phyloP scores from a whole-genome alignment of 92 coral and sea anemone species.

The Actinernus sp. region DNA sequence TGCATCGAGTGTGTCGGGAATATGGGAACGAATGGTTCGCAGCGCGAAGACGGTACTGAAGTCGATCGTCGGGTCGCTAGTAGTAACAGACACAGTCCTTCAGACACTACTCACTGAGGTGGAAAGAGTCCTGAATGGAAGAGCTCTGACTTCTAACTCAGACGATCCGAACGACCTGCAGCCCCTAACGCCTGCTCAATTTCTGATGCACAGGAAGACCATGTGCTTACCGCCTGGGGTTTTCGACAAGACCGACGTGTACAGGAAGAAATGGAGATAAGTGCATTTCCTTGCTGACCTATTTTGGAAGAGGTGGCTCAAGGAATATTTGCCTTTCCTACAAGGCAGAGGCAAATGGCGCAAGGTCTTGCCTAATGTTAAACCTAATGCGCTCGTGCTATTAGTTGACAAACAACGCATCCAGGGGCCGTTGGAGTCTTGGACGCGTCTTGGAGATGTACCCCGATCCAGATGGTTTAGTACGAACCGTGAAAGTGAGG shows the following conservation, averaged over 20 bases:
- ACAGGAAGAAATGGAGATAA: slow-evolving; percentile 35
- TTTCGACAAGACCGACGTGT: slow-evolving; percentile 18
- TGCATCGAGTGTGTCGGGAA: slow-evolving; percentile 62
- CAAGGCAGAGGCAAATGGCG: slow-evolving; percentile 59
- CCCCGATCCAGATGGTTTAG: slow-evolving; percentile 55
- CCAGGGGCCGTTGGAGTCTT: slow-evolving; percentile 61
- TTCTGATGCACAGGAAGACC: slow-evolving; percentile 34
- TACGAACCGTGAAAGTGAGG: slow-evolving; percentile 54
- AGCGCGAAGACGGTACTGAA: slow-evolving; percentile 44
- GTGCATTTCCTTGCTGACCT: slow-evolving; percentile 49
- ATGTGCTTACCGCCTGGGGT: slow-evolving; percentile 38
- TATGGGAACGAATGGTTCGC: slow-evolving; percentile 55
- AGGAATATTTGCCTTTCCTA: slow-evolving; percentile 55
- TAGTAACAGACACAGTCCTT: slow-evolving; percentile 25
- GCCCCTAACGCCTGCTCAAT: slow-evolving; percentile 41
- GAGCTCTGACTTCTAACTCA: slow-evolving; percentile 53
- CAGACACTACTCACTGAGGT: slow-evolving; percentile 37
- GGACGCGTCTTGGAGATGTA: slow-evolving; percentile 56
- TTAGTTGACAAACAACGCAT: slow-evolving; percentile 39
- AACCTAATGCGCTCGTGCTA: slow-evolving; percentile 46
- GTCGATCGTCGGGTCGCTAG: slow-evolving; percentile 17
- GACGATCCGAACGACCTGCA: slow-evolving; percentile 39
- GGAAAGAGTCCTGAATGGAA: slow-evolving; percentile 34
- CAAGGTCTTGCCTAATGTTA: slow-evolving; percentile 33
- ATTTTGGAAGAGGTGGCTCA: slow-evolving; percentile 59